Base-by-base conservation (phyloP, 2,113 vertebrate species). In the Ceyx melanurus region DNA sequence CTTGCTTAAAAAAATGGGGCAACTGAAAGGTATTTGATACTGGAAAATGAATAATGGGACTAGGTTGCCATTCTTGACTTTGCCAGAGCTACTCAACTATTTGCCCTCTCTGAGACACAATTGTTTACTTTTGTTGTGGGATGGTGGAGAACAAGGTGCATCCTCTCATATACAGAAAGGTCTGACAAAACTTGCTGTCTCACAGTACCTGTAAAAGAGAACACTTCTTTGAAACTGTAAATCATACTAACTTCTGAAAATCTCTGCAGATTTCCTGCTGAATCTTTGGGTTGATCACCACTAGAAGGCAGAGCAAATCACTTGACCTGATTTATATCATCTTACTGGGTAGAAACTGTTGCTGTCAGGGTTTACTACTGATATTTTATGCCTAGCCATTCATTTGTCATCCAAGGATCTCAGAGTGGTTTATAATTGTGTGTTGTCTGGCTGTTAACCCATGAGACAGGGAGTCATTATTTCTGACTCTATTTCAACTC, bases 341-440 rank as follows among this genome's bases (percentile, higher is more conserved):
- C 37, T 74, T 75, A 66, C 42, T 65, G 56, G 23, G 13, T 46
- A 31, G 58, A 80, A 82, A 89, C 80, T 53, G 16, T 26, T 61
- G 12, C 56, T 92, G 42, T 82, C 54, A 66, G 10, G 13, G 40
- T 64, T 91, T 89, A 57, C 40, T 61, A 58, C 16, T 86, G 51
- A 25, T 66, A 7, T 56, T 77, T 92, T 88, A 57, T 60, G 53
- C 66, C 45, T 91, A 50, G 37, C 57, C n/a, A 21, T 89, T 71
- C 65, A 89, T 87, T 85, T 95, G 78, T 92, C 91, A 85, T 78
- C n/a, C 45, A 20, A 12, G 56, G 61, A 66, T 88, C 70, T 84
- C 67, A 71, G 26, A 67, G 40, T 37, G 58, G n/a, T 82, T 94
- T 72, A 86, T 54, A 84, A 25, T 79, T 76, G 29, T 7, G 11